These are phyloP conservation scores for Aspidapion aeneum DNA, from an alignment of 2,888 invertebrate genomes.

Conservation along the genomic window DNA sequence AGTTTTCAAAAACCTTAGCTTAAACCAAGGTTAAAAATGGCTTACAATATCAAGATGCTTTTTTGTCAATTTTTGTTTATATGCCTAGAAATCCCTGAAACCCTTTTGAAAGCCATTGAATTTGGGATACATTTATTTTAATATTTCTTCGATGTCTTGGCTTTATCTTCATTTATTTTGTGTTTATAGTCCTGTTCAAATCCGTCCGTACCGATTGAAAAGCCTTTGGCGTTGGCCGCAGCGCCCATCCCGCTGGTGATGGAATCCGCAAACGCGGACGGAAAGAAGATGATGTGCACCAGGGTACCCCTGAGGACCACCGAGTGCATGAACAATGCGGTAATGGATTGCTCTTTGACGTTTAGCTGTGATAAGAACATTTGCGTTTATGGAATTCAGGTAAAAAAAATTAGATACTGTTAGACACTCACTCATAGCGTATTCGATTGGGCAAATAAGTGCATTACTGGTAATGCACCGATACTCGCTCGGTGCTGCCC, in stretches of 20 bases:
- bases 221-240: neutral
- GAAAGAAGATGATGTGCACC: slow-evolving; percentile 63
- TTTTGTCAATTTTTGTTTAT: too few relatives aligned
- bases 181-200: neutral
- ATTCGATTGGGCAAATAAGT: too few relatives aligned
- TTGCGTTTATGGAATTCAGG: slow-evolving; percentile 69
- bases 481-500: too few relatives aligned
- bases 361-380: slow-evolving; percentile 80
- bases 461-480: neutral
- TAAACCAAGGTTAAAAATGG: too few relatives aligned
- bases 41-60: too few relatives aligned
- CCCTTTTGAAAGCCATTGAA: too few relatives aligned
- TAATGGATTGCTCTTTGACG: slow-evolving; percentile 73
- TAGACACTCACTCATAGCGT: neutral
- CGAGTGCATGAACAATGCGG: slow-evolving; percentile 71
- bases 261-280: slow-evolving; percentile 6
- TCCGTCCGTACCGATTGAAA: neutral
- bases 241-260: neutral
- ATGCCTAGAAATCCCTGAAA: too few relatives aligned
- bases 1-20: too few relatives aligned
- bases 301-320: slow-evolving; percentile 64
- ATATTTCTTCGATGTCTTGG: too few relatives aligned
- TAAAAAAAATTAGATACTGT: too few relatives aligned
- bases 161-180: too few relatives aligned
- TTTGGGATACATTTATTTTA: too few relatives aligned